Evolutionary conservation across 1,140 invertebrate genomes (phyloP).

Genomic region (Lasioglossum albipes): DNA sequence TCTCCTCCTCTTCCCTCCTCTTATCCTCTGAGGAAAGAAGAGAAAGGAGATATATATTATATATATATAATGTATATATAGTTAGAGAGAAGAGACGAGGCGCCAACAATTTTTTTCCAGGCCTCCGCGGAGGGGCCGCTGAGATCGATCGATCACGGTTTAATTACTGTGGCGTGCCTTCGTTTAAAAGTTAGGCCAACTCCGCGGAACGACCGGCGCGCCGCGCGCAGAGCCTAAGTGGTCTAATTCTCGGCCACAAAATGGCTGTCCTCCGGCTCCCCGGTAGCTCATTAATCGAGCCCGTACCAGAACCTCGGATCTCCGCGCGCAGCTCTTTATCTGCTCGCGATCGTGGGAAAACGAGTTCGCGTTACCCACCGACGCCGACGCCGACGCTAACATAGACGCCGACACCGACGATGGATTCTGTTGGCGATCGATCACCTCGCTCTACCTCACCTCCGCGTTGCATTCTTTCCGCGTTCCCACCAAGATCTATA

Average conservation of each 20-base stretch:
- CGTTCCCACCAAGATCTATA: no score
- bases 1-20: no score
- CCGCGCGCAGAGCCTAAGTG: constrained; percentile 50
- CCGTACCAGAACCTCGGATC: constrained; percentile 4
- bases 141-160: constrained; percentile 39
- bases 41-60: no score
- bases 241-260: constrained; percentile 56
- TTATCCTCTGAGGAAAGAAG: no score
- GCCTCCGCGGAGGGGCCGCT: not conserved
- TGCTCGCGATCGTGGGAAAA: constrained; percentile 35
- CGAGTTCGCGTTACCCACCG: constrained; percentile 2
- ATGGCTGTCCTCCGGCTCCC: constrained; percentile 55
- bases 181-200: constrained; percentile 57
- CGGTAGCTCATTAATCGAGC: constrained; percentile 51
- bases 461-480: no score
- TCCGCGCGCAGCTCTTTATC: constrained; percentile 52
- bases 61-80: no score
- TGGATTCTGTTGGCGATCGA: no score
- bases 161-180: constrained; percentile 53
- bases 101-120: not conserved
- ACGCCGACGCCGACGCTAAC: not conserved
- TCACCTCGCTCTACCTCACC: no score
- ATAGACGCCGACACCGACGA: not conserved
- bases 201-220: constrained; percentile 30
- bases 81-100: not conserved